Conservation (phyloP, 1,140 invertebrate genomes). For the Pachypeltis micranthus region DNA sequence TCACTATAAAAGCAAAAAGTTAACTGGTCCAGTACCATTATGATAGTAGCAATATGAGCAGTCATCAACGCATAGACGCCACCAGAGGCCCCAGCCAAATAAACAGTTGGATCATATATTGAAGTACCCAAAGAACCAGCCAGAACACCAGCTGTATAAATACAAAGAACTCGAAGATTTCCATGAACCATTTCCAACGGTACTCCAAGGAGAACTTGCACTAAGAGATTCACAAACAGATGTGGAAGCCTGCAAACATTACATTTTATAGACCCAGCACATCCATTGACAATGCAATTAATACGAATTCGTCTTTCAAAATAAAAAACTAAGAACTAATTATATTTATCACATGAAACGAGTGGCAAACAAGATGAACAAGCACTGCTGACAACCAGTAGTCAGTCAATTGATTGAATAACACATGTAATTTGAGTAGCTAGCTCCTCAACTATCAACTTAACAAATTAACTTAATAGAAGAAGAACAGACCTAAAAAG, state of each 20-base stretch:
- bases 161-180: slow-evolving; percentile 75
- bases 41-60: slow-evolving; percentile 87
- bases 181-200: slow-evolving; percentile 92
- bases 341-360: not conserved
- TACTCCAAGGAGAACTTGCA: slow-evolving; percentile 84
- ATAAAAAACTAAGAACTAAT: not conserved
- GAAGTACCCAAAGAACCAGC: slow-evolving; percentile 85
- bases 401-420: not conserved
- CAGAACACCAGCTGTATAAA: slow-evolving; percentile 69
- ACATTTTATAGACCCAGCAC: not conserved
- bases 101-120: slow-evolving; percentile 72
- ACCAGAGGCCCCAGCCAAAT: slow-evolving; percentile 85
- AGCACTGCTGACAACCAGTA: too few relatives aligned
- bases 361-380: not conserved
- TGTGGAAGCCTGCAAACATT: slow-evolving; percentile 55
- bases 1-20: not conserved
- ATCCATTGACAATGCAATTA: not conserved
- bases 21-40: slow-evolving; percentile 53
- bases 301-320: not conserved
- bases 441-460: not conserved
- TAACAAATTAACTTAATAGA: not conserved
- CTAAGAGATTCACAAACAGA: slow-evolving; percentile 79
- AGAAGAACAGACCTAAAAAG: not conserved
- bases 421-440: not conserved
- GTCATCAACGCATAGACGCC: slow-evolving; percentile 92